phyloP scores from a whole-genome alignment of 2,113 vertebrate species.

The Cichladusa arquata region DNA sequence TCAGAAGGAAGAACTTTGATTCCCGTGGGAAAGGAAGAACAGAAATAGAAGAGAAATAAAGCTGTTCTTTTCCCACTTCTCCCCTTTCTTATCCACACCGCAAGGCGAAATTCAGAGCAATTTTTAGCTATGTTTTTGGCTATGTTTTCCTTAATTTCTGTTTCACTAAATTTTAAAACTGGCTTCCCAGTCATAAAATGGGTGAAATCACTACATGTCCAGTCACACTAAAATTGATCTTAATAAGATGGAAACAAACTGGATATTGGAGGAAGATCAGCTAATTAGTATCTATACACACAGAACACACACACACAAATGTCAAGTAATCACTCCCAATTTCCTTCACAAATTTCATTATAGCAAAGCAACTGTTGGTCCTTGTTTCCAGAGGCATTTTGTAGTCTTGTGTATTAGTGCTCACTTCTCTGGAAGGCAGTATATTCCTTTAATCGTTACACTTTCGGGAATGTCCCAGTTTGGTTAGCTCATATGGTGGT shows the following conservation, averaged over 20 bases:
- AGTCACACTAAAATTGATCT: neutral
- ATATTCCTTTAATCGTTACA: accelerated
- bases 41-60: neutral
- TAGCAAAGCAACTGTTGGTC: neutral
- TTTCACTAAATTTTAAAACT: neutral
- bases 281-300: neutral
- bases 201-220: neutral
- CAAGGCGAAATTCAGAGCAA: neutral
- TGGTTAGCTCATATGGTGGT: neutral
- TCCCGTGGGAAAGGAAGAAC: neutral
- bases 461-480: neutral
- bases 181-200: neutral
- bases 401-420: neutral
- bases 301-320: neutral
- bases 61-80: neutral
- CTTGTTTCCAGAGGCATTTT: neutral
- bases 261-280: neutral
- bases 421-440: neutral
- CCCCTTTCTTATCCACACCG: neutral
- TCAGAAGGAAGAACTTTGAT: neutral
- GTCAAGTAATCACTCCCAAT: neutral
- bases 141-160: neutral
- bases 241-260: neutral
- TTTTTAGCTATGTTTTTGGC: neutral
- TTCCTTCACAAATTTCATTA: conserved; percentile 17